phyloP scores from a whole-genome alignment of 1,140 invertebrate species.

The Manduca sexta region DNA sequence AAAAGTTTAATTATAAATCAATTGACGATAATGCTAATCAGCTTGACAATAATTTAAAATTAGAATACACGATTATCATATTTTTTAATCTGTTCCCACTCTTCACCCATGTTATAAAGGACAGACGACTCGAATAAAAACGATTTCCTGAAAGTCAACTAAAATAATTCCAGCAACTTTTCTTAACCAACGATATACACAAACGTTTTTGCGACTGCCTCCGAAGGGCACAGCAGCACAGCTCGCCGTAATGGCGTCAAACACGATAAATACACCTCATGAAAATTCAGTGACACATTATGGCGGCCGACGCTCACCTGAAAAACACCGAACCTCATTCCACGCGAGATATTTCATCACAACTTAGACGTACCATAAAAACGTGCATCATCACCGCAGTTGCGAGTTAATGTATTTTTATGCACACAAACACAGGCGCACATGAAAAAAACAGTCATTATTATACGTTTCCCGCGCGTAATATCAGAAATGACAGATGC shows the following conservation, averaged over 20 bases:
- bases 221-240: conserved; percentile 21
- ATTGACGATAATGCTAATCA: no score
- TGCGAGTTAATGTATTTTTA: conserved; percentile 18
- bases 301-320: conserved; percentile 8
- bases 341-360: conserved; percentile 34
- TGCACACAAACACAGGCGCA: not conserved
- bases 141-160: no score
- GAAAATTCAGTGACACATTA: conserved; percentile 58
- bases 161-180: no score
- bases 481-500: conserved; percentile 66
- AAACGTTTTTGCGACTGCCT: no score
- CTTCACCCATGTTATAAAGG: no score
- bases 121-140: no score
- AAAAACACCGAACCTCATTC: conserved; percentile 32
- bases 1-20: no score
- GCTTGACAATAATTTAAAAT: no score
- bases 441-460: conserved; percentile 37
- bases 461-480: conserved; percentile 35
- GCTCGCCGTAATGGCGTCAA: conserved; percentile 42
- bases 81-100: no score
- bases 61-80: no score
- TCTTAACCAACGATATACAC: no score
- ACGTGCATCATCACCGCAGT: conserved; percentile 18
- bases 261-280: conserved; percentile 61
- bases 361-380: conserved; percentile 29